phyloP scores from a whole-genome alignment of 2,113 vertebrate species.

The Illadopsis cleaveri region DNA sequence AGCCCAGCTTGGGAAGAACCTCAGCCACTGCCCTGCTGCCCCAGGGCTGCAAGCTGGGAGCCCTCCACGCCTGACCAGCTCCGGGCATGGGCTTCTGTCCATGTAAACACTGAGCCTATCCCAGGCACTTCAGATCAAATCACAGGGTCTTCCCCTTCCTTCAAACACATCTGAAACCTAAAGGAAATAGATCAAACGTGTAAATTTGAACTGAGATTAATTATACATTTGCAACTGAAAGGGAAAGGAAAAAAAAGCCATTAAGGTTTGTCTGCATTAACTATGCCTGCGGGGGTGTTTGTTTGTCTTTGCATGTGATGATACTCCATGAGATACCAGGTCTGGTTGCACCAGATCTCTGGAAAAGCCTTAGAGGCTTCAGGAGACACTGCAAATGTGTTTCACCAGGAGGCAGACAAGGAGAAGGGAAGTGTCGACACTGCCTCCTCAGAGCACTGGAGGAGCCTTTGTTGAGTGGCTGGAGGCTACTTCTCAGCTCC shows the following conservation, averaged over 20 bases:
- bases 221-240: background rate
- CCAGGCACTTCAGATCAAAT: background rate
- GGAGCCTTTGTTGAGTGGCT: slow-evolving; percentile 54
- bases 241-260: background rate
- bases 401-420: slow-evolving; percentile 28
- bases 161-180: slow-evolving; percentile 13
- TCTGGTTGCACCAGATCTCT: slow-evolving; percentile 29
- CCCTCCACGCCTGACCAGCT: background rate
- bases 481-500: slow-evolving; percentile 48
- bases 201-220: slow-evolving; percentile 45
- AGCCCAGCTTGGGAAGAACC: background rate
- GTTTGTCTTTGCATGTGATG: slow-evolving; percentile 25
- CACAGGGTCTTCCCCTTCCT: background rate
- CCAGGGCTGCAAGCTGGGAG: background rate
- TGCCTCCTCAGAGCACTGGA: background rate
- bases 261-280: slow-evolving; percentile 12
- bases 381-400: slow-evolving; percentile 11
- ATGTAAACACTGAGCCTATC: rapidly evolving
- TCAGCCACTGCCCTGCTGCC: background rate
- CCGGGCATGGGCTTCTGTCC: background rate
- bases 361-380: slow-evolving; percentile 46
- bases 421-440: slow-evolving; percentile 26
- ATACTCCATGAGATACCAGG: slow-evolving; percentile 2
- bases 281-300: background rate
- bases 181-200: slow-evolving; percentile 51